phyloP scores from a whole-genome alignment of 2,888 invertebrate species.

The Diplazon laetatorius region DNA sequence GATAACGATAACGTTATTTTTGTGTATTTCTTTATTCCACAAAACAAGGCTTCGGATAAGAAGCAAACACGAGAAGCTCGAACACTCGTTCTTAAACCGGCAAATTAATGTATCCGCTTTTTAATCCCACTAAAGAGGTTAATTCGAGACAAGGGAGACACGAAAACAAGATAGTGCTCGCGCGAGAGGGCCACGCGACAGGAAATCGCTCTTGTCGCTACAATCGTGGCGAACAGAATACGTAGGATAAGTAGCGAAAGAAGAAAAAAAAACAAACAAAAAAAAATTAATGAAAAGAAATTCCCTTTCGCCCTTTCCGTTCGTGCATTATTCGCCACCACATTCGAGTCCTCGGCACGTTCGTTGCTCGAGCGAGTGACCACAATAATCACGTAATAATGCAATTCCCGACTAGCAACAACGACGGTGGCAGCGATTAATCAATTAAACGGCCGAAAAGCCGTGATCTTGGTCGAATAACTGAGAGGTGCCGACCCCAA shows the following conservation, averaged over 20 bases:
- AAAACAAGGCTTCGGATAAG: constrained; percentile 3
- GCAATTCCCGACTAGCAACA: constrained; percentile 46
- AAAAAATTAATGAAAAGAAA: constrained; percentile 43
- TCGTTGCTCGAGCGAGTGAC: constrained; percentile 63
- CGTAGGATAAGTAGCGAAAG: constrained; percentile 18
- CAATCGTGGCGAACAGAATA: constrained; percentile 37
- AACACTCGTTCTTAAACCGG: constrained; percentile 61
- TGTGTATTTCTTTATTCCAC: background rate
- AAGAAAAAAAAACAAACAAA: constrained; percentile 3
- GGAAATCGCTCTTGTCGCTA: constrained; percentile 76
- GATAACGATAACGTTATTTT: constrained; percentile 5
- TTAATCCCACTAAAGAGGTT: constrained; percentile 82
- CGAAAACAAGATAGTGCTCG: constrained; percentile 77
- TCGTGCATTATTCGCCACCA: constrained; percentile 26
- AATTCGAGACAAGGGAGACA: constrained; percentile 79
- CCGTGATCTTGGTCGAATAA: constrained; percentile 68
- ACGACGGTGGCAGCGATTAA: constrained; percentile 72
- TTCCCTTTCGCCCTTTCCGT: constrained; percentile 50
- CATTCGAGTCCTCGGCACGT: constrained; percentile 27
- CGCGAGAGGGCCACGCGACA: constrained; percentile 80
- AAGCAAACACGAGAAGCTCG: no score
- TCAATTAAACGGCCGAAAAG: constrained; percentile 75
- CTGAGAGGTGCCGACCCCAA: background rate
- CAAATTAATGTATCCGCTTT: constrained; percentile 82
- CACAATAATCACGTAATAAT: constrained; percentile 76